A percentile compares a stretch with the other conserved stretches of the same genome.
These are phyloP conservation scores for Chloropsis cyanopogon DNA, from an alignment of 2,113 vertebrate species.

Conservation along the genomic window DNA sequence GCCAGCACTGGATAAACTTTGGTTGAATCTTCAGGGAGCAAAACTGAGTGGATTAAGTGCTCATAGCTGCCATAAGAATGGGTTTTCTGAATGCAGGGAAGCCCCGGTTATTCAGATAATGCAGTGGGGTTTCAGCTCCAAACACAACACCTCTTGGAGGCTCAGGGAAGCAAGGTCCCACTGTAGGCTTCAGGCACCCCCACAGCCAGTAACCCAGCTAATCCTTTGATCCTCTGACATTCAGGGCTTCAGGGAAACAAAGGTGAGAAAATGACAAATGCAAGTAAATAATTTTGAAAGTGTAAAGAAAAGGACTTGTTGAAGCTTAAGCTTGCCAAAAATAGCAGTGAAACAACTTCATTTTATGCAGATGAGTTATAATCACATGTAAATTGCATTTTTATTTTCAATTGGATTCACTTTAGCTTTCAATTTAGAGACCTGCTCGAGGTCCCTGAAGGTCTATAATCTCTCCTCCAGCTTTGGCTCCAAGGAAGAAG, in stretches of 20 bases:
- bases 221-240: conserved; percentile 26
- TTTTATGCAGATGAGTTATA: conserved; percentile 15
- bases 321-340: background rate
- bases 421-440: background rate
- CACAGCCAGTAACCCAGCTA: background rate
- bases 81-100: conserved; percentile 29
- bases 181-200: background rate
- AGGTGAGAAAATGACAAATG: conserved; percentile 41
- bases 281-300: background rate
- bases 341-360: background rate
- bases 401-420: background rate
- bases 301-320: background rate
- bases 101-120: background rate
- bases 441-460: background rate
- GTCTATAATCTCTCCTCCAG: background rate
- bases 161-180: background rate
- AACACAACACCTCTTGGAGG: background rate
- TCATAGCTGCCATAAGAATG: background rate
- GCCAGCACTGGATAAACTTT: conserved; percentile 33
- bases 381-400: background rate
- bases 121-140: background rate
- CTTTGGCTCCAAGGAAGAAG: background rate
- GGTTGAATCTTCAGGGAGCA: conserved; percentile 41
- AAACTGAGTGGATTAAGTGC: conserved; percentile 55
- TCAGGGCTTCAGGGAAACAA: background rate